Evolutionary conservation across 2,797 vertebrate species (phyloP).

Genomic region (Hemitrygon akajei): DNA sequence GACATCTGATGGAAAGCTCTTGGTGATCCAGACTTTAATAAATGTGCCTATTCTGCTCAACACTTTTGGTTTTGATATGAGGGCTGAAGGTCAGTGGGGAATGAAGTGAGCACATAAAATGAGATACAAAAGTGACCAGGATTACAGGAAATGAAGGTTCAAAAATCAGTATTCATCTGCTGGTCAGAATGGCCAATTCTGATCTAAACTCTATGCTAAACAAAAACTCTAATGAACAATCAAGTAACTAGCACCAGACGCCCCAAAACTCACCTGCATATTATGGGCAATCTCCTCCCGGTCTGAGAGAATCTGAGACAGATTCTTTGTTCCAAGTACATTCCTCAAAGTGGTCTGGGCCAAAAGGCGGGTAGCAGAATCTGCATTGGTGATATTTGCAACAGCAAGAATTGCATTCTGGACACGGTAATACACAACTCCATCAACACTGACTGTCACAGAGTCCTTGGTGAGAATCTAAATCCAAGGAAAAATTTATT

Average conservation of each 20-base stretch:
- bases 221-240: neutral
- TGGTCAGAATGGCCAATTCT: no score
- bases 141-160: no score
- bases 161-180: no score
- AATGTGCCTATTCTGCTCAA: neutral
- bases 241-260: neutral
- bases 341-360: conserved; percentile 91
- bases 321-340: conserved; percentile 88
- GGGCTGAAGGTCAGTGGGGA: no score
- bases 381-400: conserved; percentile 87
- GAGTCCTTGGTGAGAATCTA: conserved; percentile 94
- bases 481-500: neutral
- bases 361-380: conserved; percentile 81
- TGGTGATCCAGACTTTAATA: neutral
- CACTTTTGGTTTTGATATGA: neutral
- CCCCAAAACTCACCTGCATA: conserved; percentile 74
- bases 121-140: neutral
- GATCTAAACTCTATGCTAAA: neutral
- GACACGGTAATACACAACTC: conserved; percentile 91
- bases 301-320: conserved; percentile 89
- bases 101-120: neutral
- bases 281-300: conserved; percentile 87
- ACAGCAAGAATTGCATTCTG: conserved; percentile 86
- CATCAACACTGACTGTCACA: conserved; percentile 83
- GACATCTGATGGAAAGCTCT: neutral